These are phyloP conservation scores for Salticus scenicus DNA, from an alignment of 2,888 invertebrate genomes.

Conservation along the genomic window DNA sequence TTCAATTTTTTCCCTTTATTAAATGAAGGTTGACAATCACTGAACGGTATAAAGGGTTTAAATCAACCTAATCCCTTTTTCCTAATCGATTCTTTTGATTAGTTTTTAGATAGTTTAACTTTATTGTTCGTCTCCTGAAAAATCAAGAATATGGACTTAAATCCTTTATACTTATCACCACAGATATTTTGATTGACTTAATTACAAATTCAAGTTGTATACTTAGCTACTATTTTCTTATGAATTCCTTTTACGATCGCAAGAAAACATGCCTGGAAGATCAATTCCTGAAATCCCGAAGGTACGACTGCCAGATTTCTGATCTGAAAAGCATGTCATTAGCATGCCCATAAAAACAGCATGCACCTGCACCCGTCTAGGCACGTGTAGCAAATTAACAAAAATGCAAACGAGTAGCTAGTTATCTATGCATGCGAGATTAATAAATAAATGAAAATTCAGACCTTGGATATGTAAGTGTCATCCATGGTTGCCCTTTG, in stretches of 20 bases:
- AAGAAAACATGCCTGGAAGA: background rate
- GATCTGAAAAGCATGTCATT: background rate
- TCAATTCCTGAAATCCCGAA: background rate
- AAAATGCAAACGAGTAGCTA: background rate
- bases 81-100: too few relatives aligned
- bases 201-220: background rate
- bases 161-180: too few relatives aligned
- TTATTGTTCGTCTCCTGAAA: too few relatives aligned
- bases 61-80: too few relatives aligned
- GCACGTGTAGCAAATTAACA: background rate
- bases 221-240: background rate
- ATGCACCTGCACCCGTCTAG: background rate
- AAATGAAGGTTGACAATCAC: too few relatives aligned
- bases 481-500: slow-evolving; percentile 58
- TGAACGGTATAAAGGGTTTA: too few relatives aligned
- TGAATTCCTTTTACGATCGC: background rate
- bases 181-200: too few relatives aligned
- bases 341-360: background rate
- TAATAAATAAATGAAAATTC: background rate
- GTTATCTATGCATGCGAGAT: background rate
- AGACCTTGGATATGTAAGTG: slow-evolving; percentile 62
- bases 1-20: too few relatives aligned
- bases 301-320: background rate
- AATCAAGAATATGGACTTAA: too few relatives aligned
- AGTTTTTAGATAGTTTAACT: too few relatives aligned